Percentiles rank a stretch among this genome's conserved stretches.
phyloP scores from a whole-genome alignment of 1,140 invertebrate species.

The Ditylenchus dipsaci region DNA sequence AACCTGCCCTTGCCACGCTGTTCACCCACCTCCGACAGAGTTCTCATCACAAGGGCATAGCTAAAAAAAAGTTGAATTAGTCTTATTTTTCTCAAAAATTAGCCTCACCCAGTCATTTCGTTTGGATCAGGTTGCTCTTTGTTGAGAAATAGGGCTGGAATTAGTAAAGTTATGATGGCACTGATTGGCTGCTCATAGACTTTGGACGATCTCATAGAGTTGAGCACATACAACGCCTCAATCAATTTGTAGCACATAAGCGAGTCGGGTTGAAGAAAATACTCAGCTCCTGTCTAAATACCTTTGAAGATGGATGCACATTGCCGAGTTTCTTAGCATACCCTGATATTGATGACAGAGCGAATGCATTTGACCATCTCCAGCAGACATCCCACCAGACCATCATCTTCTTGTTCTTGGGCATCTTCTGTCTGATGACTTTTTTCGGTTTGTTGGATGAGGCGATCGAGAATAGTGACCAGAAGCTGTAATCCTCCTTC shows the following conservation, averaged over 20 bases:
- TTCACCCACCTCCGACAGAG: constrained; percentile 23
- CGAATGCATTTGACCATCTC: constrained; percentile 21
- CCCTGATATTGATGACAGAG: constrained; percentile 17
- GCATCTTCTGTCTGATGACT: constrained; percentile 9
- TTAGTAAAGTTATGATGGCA: constrained; percentile 14
- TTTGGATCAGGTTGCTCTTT: not conserved
- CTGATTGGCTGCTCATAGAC: constrained; percentile 26
- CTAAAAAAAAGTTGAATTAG: constrained; percentile 6
- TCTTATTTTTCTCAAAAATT: not conserved
- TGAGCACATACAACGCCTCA: constrained; percentile 19
- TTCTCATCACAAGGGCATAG: constrained; percentile 17
- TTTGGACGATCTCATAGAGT: constrained; percentile 5
- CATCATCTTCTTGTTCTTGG: constrained; percentile 20
- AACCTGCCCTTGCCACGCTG: constrained; percentile 27
- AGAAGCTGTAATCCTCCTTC: constrained; percentile 34
- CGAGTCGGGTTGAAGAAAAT: constrained; percentile 21
- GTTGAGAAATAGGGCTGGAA: constrained; percentile 6
- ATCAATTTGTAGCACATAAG: constrained; percentile 23
- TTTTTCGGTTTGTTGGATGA: constrained; percentile 13
- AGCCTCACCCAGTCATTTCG: constrained; percentile 2
- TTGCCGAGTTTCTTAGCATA: not conserved
- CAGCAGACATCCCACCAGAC: constrained; percentile 15
- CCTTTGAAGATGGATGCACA: not conserved
- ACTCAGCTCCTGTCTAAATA: constrained; percentile 24
- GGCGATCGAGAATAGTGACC: constrained; percentile 14